Evolutionary conservation across 2,113 vertebrate genomes (phyloP).

Genomic region (Reinhardtius hippoglossoides): DNA sequence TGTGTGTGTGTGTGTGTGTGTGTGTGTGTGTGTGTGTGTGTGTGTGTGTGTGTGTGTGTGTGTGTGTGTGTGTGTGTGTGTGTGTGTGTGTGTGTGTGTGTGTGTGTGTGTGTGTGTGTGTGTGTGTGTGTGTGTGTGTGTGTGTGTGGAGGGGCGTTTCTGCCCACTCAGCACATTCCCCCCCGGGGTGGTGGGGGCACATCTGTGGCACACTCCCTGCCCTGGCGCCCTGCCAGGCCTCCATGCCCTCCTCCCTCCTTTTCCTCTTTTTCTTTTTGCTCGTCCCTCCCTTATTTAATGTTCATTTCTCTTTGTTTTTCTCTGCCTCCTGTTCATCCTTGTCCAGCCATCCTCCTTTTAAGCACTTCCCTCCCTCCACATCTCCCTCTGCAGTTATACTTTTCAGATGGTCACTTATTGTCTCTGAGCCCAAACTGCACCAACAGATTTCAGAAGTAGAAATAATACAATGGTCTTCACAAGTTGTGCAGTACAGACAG

Average conservation of each 20-base stretch:
- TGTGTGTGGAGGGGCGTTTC: slow-evolving; percentile 31
- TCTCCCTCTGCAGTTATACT: no score
- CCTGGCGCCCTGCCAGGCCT: slow-evolving; percentile 52
- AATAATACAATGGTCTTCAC: background rate
- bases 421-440: no score
- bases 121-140: slow-evolving; percentile 1
- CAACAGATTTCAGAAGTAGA: no score
- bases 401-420: no score
- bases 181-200: slow-evolving; percentile 38
- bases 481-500: background rate
- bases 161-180: slow-evolving; percentile 66
- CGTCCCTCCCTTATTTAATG: background rate
- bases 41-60: background rate
- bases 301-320: background rate
- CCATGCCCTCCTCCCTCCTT: slow-evolving; percentile 16
- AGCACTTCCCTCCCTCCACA: background rate
- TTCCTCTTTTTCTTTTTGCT: slow-evolving; percentile 11
- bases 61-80: background rate
- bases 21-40: background rate
- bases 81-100: background rate
- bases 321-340: background rate
- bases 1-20: background rate
- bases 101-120: background rate
- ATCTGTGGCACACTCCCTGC: slow-evolving; percentile 67
- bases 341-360: no score